Base-by-base conservation (phyloP, 2,113 vertebrate genomes). In the Boulengeromyrus knoepffleri region DNA sequence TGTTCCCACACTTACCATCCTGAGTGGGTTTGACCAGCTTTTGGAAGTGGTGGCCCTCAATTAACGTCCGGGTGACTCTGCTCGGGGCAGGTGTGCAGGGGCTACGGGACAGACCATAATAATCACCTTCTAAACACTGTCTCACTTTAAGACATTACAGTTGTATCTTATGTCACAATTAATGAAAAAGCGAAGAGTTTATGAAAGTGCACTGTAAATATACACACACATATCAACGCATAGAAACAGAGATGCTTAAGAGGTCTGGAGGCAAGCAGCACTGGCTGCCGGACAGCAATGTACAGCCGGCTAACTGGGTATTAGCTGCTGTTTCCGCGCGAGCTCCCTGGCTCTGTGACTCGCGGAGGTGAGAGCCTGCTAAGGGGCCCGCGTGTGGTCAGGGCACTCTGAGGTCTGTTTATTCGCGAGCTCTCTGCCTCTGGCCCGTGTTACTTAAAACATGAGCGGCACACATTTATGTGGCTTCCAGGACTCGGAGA, bases 31-130 rank as follows among this genome's bases (percentile, higher is more conserved):
- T 91, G 93, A 91, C 91, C 94, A 92, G 91, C 91, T 93, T 92
- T 92, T 91, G 45, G 80, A 89, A 92, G 93, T 92, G 85, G 49
- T 92, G 94, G 94, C 87, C 62, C 88, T 89, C 94, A 95, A 92
- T 92, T 93, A 95, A 94, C 91, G 53, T 95, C 94, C 92, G 92
- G 46, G n/a, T 84, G 49, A 36, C 49, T 87, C 90, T 93, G 94
- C 91, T 91, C 93, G 3, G 39, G n/a, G 80, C 46, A 17, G 70
- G 46, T 47, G 21, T n/a, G 39, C 21, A 21, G 45, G 80, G 45
- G 42, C 21, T 21, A 85, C 0, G 17, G 49, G 27, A 46, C 9
- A 39, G 3, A 7, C 19, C 8, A 5, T 0, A 19, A 9, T 47
- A 46, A 47, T 85, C 80, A 21, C 80, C 42, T 2, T 85, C 42